A percentile compares a stretch with the other conserved stretches of the same genome.
Evolutionary conservation across 2,797 vertebrate genomes (phyloP).

Genomic region (Mormyrus hasselquistii): DNA sequence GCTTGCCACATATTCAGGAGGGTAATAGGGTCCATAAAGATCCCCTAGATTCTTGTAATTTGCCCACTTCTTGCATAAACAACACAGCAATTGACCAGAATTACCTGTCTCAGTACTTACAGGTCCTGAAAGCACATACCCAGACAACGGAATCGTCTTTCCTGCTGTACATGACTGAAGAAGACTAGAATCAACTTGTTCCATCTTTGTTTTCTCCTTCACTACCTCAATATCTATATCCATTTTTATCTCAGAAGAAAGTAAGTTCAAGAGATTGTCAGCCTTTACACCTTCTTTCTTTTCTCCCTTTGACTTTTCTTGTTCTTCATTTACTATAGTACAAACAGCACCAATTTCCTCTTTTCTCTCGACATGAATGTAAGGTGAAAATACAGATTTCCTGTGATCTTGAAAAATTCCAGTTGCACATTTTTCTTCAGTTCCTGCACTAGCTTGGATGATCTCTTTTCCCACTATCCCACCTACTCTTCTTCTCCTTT

Average conservation of each 20-base stretch:
- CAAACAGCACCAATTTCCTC: slow-evolving; percentile 89
- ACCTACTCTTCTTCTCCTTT: slow-evolving; percentile 57
- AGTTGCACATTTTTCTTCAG: slow-evolving; percentile 33
- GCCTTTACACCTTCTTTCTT: slow-evolving; percentile 47
- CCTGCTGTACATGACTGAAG: slow-evolving; percentile 70
- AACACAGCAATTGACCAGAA: slow-evolving; percentile 86
- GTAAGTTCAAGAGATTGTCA: slow-evolving; percentile 52
- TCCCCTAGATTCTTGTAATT: slow-evolving; percentile 97
- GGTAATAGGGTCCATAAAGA: slow-evolving; percentile 95
- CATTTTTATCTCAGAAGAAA: slow-evolving; percentile 57
- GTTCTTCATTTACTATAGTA: slow-evolving; percentile 91
- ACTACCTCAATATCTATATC: slow-evolving; percentile 62
- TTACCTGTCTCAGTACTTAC: slow-evolving; percentile 84
- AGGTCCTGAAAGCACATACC: slow-evolving; percentile 84
- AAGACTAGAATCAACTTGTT: slow-evolving; percentile 53
- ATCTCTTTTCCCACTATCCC: slow-evolving; percentile 62
- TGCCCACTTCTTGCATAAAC: slow-evolving; percentile 97
- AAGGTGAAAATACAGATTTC: slow-evolving; percentile 84
- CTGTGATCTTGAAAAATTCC: slow-evolving; percentile 73
- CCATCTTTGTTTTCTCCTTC: slow-evolving; percentile 46
- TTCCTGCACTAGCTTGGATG: slow-evolving; percentile 51
- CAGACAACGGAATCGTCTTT: slow-evolving; percentile 84
- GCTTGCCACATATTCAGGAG: slow-evolving; percentile 86
- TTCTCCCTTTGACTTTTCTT: slow-evolving; percentile 83
- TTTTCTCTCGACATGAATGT: slow-evolving; percentile 94